Base-by-base conservation (phyloP, 2,113 vertebrate species). In the Dasypus novemcinctus region DNA sequence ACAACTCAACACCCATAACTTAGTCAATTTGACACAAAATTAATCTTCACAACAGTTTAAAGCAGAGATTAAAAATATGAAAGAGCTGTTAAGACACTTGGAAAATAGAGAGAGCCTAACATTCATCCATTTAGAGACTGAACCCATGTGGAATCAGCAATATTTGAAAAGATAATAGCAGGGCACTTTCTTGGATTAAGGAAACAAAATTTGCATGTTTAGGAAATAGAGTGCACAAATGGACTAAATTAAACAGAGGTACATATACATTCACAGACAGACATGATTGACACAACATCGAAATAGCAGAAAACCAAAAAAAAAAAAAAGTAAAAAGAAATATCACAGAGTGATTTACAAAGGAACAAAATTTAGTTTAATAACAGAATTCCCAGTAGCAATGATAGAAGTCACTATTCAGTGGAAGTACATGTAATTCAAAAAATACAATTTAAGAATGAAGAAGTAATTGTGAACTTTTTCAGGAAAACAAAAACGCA, bases 181-280 rank as follows among this genome's bases (percentile, higher is more conserved):
- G 8, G 15, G 12, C 10, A n/a, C 33, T 94, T 76, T 7, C 31
- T 7, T 85, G 46, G 33, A 54, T 17, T 88, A 31, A 81, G 21
- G 23, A 96, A 90, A 92, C 54, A 61, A n/a, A 78, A 83, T 89
- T 64, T 95, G 5, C 18, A 86, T n/a, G 64, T n/a, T 83, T 1
- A 59, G 17, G 4, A 33, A 20, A 4, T 66, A 49, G n/a, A n/a
- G n/a, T n/a, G n/a, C 23, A 8, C 33, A 92, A 80, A 23, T 78
- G 43, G 46, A 33, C 21, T 91, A 83, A 57, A 71, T 82, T 49
- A 54, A 80, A 72, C n/a, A 20, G 23, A 82, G 49, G 43, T 23
- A 52, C 1, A 33, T 25, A 63, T 20, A 43, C 9, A 86, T 9
- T 11, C 0, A 64, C 10, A 74, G 13, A 29, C 2, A 81, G 1